Evolutionary conservation across 2,113 vertebrate species (phyloP).

Genomic region (Crotalus tigris): DNA sequence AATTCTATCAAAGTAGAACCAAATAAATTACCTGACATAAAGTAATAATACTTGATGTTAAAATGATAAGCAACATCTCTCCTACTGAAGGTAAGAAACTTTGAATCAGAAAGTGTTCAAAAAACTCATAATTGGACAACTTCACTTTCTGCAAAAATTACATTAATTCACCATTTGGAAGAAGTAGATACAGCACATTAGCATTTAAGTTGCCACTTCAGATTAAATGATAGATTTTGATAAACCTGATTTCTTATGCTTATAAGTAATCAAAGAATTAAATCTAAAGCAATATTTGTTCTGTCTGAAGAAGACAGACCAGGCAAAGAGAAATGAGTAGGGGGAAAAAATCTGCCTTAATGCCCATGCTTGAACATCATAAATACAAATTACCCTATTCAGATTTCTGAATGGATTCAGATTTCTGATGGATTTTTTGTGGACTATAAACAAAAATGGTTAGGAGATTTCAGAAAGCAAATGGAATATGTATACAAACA

Average conservation of each 20-base stretch:
- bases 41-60: background rate
- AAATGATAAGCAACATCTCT: slow-evolving; percentile 53
- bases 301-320: slow-evolving; percentile 60
- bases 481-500: slow-evolving; percentile 14
- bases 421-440: background rate
- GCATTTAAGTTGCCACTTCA: slow-evolving; percentile 77
- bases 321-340: slow-evolving; percentile 37
- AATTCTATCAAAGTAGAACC: background rate
- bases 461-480: slow-evolving; percentile 38
- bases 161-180: slow-evolving; percentile 82
- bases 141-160: slow-evolving; percentile 78
- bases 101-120: slow-evolving; percentile 69
- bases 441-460: slow-evolving; percentile 16
- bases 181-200: slow-evolving; percentile 73
- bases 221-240: slow-evolving; percentile 78
- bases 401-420: slow-evolving; percentile 31
- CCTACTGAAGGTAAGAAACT: slow-evolving; percentile 66
- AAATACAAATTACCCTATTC: slow-evolving; percentile 10
- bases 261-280: slow-evolving; percentile 71
- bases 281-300: slow-evolving; percentile 69
- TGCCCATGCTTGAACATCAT: slow-evolving; percentile 45
- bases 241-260: slow-evolving; percentile 78
- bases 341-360: slow-evolving; percentile 42
- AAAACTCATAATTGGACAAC: slow-evolving; percentile 74
- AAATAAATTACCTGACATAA: background rate